These are phyloP conservation scores for Astropecten irregularis DNA, from an alignment of 53 echinoderm and acorn worm genomes.

Conservation along the genomic window DNA sequence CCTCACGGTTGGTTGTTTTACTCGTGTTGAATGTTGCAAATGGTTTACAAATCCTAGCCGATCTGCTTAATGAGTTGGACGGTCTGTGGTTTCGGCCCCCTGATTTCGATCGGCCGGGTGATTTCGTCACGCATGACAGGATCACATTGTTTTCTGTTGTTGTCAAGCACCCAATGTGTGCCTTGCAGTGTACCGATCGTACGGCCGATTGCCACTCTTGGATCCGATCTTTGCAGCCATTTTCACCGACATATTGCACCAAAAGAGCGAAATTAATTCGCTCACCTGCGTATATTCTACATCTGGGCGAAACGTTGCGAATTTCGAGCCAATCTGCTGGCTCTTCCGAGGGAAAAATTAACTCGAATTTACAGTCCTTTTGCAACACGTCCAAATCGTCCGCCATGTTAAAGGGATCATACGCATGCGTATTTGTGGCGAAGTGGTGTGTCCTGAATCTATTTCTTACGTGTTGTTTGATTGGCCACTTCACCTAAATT, in stretches of 20 bases:
- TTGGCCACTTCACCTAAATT: background rate
- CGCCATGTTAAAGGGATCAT: conserved; percentile 30
- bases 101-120: conserved; percentile 41
- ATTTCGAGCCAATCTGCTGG: conserved; percentile 37
- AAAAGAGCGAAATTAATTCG: conserved; percentile 28
- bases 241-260: conserved; percentile 53
- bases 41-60: conserved; percentile 26
- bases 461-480: conserved; percentile 13
- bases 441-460: background rate
- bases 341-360: conserved; percentile 55
- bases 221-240: conserved; percentile 27
- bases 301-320: conserved; percentile 16
- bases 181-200: conserved; percentile 32
- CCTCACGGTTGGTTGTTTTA: conserved; percentile 26
- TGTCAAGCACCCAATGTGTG: background rate
- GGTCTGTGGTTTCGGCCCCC: conserved; percentile 35
- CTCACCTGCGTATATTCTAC: conserved; percentile 41
- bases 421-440: conserved; percentile 4
- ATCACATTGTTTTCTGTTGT: conserved; percentile 20
- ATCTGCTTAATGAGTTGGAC: conserved; percentile 40
- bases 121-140: conserved; percentile 20
- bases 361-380: conserved; percentile 44
- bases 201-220: conserved; percentile 43
- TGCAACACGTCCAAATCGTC: conserved; percentile 55
- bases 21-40: conserved; percentile 51